A percentile compares a stretch with the other conserved stretches of the same genome.
These are phyloP conservation scores for Pipistrellus nathusii DNA, from an alignment of 2,797 vertebrate species.

Conservation along the genomic window DNA sequence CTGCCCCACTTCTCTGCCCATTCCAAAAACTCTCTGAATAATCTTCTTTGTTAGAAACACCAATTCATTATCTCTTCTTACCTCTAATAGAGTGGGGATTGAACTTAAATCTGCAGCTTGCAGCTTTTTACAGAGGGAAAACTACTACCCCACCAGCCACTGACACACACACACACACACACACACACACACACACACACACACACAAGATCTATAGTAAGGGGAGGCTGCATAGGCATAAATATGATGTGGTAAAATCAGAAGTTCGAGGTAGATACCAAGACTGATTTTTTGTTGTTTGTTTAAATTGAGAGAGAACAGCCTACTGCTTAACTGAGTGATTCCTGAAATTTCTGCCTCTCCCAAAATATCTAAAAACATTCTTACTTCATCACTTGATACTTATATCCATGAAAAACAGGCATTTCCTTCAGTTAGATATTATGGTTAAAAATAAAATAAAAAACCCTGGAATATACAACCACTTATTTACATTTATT, in stretches of 20 bases:
- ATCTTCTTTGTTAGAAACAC: conserved; percentile 62
- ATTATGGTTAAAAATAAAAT: not conserved
- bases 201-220: not conserved
- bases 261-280: not conserved
- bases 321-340: not conserved
- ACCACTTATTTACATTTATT: not conserved
- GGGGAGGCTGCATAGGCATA: not conserved
- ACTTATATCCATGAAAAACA: not conserved
- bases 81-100: not conserved
- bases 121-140: not conserved
- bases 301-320: not conserved
- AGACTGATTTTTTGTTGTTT: not conserved
- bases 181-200: no score
- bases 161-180: not conserved
- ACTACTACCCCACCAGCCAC: not conserved
- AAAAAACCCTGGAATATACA: not conserved
- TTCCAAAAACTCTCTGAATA: conserved; percentile 27
- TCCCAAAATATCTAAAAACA: not conserved
- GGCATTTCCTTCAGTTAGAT: not conserved
- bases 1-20: conserved; percentile 17
- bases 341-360: not conserved
- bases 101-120: conserved; percentile 38
- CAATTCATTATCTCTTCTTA: conserved; percentile 59
- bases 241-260: not conserved
- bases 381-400: not conserved